Evolutionary conservation across 2,797 vertebrate genomes (phyloP).

Genomic region (Sylvia borin): DNA sequence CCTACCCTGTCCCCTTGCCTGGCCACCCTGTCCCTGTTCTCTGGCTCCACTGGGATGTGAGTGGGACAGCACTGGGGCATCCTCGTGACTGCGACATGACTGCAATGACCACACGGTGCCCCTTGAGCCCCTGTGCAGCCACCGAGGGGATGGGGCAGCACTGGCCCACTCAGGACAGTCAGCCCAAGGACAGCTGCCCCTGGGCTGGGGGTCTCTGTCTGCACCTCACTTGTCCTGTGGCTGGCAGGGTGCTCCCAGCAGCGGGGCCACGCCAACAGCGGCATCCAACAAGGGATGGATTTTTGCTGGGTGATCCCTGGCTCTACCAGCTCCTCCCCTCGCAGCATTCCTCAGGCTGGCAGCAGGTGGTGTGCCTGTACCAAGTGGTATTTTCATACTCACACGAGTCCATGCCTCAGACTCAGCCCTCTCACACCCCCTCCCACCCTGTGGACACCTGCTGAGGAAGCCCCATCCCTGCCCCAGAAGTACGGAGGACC

Average conservation of each 20-base stretch:
- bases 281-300: background rate
- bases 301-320: background rate
- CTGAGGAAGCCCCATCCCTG: background rate
- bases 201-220: background rate
- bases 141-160: accelerated
- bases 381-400: background rate
- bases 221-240: background rate
- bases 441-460: background rate
- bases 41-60: accelerated
- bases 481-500: background rate
- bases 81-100: accelerated
- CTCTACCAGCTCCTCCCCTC: background rate
- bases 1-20: accelerated
- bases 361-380: background rate
- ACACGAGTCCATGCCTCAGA: accelerated
- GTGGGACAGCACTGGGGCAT: background rate
- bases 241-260: background rate
- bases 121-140: background rate
- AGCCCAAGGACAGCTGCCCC: background rate
- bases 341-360: background rate
- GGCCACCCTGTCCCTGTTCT: accelerated
- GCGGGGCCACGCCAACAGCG: background rate
- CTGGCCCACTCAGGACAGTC: background rate
- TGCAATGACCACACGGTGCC: accelerated
- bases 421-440: background rate